These are phyloP conservation scores for Amblyteles armatorius DNA, from an alignment of 2,888 invertebrate species.

Conservation along the genomic window DNA sequence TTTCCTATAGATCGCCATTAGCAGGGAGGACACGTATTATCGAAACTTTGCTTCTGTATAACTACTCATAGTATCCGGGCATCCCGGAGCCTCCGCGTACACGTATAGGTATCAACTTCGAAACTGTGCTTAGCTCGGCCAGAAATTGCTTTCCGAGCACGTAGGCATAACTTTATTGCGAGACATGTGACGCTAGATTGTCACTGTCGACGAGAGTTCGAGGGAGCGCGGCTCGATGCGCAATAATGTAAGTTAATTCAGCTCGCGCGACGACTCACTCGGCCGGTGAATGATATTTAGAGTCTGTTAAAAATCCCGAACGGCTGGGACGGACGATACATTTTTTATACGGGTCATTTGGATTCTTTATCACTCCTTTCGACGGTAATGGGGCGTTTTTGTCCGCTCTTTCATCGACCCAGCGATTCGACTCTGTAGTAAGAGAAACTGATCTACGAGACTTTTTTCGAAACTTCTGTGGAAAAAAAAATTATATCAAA, in stretches of 20 bases:
- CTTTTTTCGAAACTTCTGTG: background rate
- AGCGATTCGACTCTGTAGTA: background rate
- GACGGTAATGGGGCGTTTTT: slow-evolving; percentile 23
- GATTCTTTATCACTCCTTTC: slow-evolving; percentile 42
- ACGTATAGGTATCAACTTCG: slow-evolving; percentile 49
- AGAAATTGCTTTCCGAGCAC: slow-evolving; percentile 66
- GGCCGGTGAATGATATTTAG: slow-evolving; percentile 4
- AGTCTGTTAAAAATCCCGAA: slow-evolving; percentile 50
- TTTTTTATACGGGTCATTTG: slow-evolving; percentile 43
- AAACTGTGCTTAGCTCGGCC: slow-evolving; percentile 19
- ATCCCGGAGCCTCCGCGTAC: slow-evolving; percentile 33
- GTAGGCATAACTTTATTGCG: slow-evolving; percentile 68
- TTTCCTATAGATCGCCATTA: slow-evolving; percentile 59
- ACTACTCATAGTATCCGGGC: slow-evolving; percentile 47
- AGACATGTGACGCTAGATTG: slow-evolving; percentile 67
- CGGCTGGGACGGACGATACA: slow-evolving; percentile 53
- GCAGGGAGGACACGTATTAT: slow-evolving; percentile 62
- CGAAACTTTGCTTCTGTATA: slow-evolving; percentile 64
- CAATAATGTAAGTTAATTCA: slow-evolving; percentile 9
- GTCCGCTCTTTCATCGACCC: slow-evolving; percentile 35
- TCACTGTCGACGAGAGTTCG: slow-evolving; percentile 38
- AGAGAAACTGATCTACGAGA: background rate
- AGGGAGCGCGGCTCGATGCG: slow-evolving; percentile 19
- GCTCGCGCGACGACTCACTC: background rate
- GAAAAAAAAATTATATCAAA: too few species aligned